These are phyloP conservation scores for Perca flavescens DNA, from an alignment of 2,113 vertebrate species.

Conservation along the genomic window DNA sequence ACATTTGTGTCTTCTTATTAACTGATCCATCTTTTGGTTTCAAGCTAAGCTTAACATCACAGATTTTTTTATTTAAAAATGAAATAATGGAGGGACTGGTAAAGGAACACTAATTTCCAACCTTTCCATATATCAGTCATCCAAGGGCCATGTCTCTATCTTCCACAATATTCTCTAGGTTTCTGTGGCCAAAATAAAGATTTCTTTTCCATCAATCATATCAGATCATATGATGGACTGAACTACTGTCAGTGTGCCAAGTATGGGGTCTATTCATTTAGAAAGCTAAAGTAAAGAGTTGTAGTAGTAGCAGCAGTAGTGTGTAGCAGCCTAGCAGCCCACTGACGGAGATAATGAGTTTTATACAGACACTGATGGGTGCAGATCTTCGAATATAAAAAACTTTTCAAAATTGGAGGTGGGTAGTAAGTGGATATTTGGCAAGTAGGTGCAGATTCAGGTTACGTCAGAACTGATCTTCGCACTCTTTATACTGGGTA, in stretches of 20 bases:
- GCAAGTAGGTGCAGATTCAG: not conserved
- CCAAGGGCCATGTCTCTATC: not conserved
- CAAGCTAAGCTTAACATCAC: not conserved
- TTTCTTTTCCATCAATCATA: not conserved
- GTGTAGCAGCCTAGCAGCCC: not conserved
- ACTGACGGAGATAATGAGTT: not conserved
- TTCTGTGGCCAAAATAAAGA: not conserved
- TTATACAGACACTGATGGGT: not conserved
- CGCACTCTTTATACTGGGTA: too few relatives aligned
- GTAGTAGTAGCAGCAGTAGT: not conserved
- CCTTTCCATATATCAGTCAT: not conserved
- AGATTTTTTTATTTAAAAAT: constrained; percentile 12
- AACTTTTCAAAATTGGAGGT: not conserved
- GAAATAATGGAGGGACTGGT: constrained; percentile 10
- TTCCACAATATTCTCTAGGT: not conserved
- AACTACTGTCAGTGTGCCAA: not conserved
- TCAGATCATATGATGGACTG: not conserved
- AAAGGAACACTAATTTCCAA: constrained; percentile 11
- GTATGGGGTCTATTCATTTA: not conserved
- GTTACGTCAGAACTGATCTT: not conserved
- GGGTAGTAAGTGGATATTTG: not conserved
- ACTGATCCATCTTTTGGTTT: not conserved
- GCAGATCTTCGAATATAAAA: not conserved
- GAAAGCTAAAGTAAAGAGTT: not conserved
- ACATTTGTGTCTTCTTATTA: constrained; percentile 19